Percentiles rank a stretch among this genome's conserved stretches.
These are phyloP conservation scores for Pogona vitticeps DNA, from an alignment of 2,113 vertebrate species.

Conservation along the genomic window DNA sequence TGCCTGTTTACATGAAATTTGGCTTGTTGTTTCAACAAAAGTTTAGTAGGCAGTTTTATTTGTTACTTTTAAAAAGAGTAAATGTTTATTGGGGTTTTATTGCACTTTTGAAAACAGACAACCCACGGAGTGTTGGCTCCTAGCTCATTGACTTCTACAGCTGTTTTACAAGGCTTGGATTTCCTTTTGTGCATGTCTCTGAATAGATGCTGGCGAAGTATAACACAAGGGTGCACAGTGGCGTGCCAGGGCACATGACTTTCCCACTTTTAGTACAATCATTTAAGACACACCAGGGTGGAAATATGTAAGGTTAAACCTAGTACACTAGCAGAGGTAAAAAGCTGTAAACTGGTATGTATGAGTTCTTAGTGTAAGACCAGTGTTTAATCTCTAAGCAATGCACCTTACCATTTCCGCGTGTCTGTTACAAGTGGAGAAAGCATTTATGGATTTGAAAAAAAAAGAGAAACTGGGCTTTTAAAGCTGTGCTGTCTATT, in stretches of 20 bases:
- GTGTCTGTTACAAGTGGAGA: neutral
- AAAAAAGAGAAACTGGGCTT: neutral
- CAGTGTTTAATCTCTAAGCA: too few relatives aligned
- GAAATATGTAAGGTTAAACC: neutral
- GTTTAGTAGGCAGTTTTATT: conserved; percentile 12
- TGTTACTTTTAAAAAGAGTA: conserved; percentile 4
- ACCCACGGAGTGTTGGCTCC: neutral
- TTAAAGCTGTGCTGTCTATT: neutral
- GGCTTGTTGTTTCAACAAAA: conserved; percentile 36
- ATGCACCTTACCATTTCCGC: neutral
- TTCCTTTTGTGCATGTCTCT: conserved; percentile 4
- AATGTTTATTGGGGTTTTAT: conserved; percentile 20
- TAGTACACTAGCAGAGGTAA: neutral
- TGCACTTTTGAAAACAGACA: neutral
- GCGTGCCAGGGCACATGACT: neutral
- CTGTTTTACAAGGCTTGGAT: neutral
- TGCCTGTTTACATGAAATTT: conserved; percentile 30
- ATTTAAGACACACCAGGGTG: conserved; percentile 58
- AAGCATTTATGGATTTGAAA: neutral
- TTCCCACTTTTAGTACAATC: neutral
- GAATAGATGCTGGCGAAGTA: neutral
- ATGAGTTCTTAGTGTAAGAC: too few relatives aligned
- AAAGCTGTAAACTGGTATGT: neutral
- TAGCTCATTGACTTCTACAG: conserved; percentile 2
- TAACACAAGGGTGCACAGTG: neutral